Conservation (phyloP, 2,888 invertebrate species). For the Chouioia cunea region DNA sequence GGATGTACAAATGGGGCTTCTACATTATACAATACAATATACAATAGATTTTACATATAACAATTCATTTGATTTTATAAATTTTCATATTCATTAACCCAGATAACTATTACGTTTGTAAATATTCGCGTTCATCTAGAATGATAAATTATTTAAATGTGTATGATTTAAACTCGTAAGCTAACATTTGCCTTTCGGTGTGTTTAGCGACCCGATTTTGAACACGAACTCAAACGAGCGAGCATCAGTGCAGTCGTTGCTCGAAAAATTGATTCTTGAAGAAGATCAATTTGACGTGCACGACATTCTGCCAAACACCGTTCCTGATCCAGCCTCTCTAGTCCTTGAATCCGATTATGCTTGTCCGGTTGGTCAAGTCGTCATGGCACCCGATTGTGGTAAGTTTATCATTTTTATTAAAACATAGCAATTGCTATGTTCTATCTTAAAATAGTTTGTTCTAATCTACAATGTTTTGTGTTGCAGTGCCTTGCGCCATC, state of each 20-base stretch:
- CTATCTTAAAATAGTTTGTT: not conserved
- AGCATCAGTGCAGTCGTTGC: slow-evolving; percentile 83
- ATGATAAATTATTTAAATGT: slow-evolving; percentile 1
- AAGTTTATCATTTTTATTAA: slow-evolving; percentile 59
- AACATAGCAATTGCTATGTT: not conserved
- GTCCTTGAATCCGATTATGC: slow-evolving; percentile 90
- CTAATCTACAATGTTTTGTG: not conserved
- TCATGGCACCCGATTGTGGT: slow-evolving; percentile 94
- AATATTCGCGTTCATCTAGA: slow-evolving; percentile 54
- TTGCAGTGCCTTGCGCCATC: slow-evolving; percentile 87
- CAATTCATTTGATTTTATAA: slow-evolving; percentile 20
- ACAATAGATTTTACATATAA: slow-evolving; percentile 22
- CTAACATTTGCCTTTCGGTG: not conserved
- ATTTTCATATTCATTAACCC: slow-evolving; percentile 35
- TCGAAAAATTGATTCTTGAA: slow-evolving; percentile 92
- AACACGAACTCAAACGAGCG: slow-evolving; percentile 90
- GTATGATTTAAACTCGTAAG: slow-evolving; percentile 1
- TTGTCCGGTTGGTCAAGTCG: slow-evolving; percentile 93
- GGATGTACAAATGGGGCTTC: too few relatives aligned
- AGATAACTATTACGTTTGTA: slow-evolving; percentile 52
- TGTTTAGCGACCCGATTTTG: slow-evolving; percentile 85
- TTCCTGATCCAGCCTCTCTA: slow-evolving; percentile 92
- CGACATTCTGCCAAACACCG: slow-evolving; percentile 93
- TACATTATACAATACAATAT: slow-evolving; percentile 13
- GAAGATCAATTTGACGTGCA: slow-evolving; percentile 94